phyloP scores from a whole-genome alignment of 2,888 invertebrate genomes.

The Anoncus sp. region DNA sequence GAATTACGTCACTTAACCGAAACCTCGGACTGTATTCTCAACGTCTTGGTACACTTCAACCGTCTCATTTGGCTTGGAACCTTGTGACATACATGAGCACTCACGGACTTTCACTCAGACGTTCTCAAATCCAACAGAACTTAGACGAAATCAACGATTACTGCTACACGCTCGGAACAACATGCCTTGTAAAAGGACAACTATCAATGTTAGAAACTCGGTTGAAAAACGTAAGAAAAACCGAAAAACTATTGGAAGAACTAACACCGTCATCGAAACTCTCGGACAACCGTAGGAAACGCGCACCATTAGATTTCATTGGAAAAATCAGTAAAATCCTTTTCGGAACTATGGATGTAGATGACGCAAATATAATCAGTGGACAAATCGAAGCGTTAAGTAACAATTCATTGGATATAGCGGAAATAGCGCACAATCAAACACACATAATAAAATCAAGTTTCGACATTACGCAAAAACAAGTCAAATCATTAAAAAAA shows the following conservation, averaged over 20 bases:
- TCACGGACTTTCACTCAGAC: not conserved
- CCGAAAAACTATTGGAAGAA: not conserved
- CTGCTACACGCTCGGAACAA: too few relatives aligned
- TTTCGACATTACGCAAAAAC: conserved; percentile 27
- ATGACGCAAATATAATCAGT: conserved; percentile 23
- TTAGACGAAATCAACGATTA: too few relatives aligned
- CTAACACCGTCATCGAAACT: conserved; percentile 6
- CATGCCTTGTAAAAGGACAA: too few relatives aligned
- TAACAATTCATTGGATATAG: conserved; percentile 20
- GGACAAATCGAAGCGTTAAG: conserved; percentile 38
- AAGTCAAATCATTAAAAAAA: not conserved
- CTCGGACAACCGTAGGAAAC: not conserved
- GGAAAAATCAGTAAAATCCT: conserved; percentile 33
- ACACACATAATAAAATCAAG: conserved; percentile 49
- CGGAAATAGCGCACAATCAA: conserved; percentile 39
- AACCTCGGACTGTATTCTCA: conserved; percentile 7
- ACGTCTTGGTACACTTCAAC: not conserved
- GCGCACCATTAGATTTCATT: conserved; percentile 1
- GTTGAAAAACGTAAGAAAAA: too few relatives aligned
- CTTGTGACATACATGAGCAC: conserved; percentile 20
- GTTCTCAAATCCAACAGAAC: too few relatives aligned
- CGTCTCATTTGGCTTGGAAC: conserved; percentile 15
- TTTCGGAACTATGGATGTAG: conserved; percentile 23
- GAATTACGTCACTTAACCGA: conserved; percentile 1
- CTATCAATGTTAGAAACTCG: too few relatives aligned